These are phyloP conservation scores for Chrysomallon squamiferum DNA, from an alignment of 1,140 invertebrate genomes.

Conservation along the genomic window DNA sequence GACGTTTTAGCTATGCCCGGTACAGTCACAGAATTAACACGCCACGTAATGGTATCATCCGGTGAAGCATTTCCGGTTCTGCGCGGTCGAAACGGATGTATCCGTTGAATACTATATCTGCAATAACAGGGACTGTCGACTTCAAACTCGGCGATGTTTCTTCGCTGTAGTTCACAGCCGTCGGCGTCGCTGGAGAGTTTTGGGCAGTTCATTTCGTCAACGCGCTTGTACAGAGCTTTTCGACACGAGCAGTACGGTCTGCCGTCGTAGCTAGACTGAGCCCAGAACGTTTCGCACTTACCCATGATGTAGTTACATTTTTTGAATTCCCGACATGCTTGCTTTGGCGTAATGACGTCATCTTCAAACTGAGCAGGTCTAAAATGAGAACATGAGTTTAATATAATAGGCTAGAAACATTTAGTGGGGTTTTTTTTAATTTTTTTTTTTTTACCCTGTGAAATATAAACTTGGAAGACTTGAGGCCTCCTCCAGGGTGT, in stretches of 20 bases:
- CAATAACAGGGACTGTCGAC: slow-evolving; percentile 1
- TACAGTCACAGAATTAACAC: too few species aligned
- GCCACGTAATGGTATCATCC: too few species aligned
- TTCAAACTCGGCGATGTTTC: not conserved
- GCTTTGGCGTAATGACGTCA: not conserved
- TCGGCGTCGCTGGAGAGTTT: not conserved
- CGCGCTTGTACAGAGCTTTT: not conserved
- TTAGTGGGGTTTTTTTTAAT: too few species aligned
- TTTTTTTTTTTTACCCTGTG: too few species aligned
- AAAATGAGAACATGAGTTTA: too few species aligned
- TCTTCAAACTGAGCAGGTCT: too few species aligned
- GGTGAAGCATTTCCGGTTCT: too few species aligned
- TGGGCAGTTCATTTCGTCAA: slow-evolving; percentile 10
- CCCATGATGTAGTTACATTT: slow-evolving; percentile 11
- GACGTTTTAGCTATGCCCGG: too few species aligned
- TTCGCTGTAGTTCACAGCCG: not conserved
- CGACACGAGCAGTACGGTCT: slow-evolving; percentile 10
- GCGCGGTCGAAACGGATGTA: slow-evolving; percentile 2
- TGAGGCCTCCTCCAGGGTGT: too few species aligned
- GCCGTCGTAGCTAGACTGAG: not conserved
- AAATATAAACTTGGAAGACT: too few species aligned
- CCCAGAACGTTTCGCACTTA: slow-evolving; percentile 6
- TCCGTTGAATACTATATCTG: slow-evolving; percentile 5
- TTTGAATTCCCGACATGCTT: slow-evolving; percentile 4
- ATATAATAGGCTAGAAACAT: too few species aligned